phyloP scores from a whole-genome alignment of 2,888 invertebrate genomes.

The Limnephilus lunatus region DNA sequence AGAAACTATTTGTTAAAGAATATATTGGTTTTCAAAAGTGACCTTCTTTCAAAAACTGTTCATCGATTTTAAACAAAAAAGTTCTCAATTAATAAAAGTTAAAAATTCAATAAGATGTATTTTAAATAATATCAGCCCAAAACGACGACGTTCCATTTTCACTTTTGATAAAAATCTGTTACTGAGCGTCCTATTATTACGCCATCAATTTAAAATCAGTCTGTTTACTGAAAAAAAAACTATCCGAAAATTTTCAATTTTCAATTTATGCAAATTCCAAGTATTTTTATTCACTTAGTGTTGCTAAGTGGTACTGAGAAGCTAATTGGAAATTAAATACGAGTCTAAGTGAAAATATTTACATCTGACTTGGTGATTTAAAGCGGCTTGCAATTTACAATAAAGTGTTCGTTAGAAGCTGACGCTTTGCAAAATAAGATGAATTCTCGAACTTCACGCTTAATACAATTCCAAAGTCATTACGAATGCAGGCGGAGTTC shows the following conservation, averaged over 20 bases:
- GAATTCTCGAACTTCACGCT: conserved; percentile 43
- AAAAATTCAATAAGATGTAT: not conserved
- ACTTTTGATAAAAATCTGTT: not conserved
- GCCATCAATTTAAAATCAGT: not conserved
- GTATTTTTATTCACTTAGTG: not conserved
- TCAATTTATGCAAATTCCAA: not conserved
- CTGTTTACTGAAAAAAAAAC: not conserved
- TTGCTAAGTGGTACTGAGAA: not conserved
- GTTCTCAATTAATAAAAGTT: not conserved
- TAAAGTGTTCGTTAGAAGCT: not conserved
- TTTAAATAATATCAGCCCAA: not conserved
- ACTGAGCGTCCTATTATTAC: not conserved
- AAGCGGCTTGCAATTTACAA: not conserved
- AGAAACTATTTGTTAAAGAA: too few species aligned
- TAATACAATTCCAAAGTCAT: conserved; percentile 47
- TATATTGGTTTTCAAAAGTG: too few species aligned
- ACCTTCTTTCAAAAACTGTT: too few species aligned
- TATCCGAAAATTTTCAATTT: not conserved
- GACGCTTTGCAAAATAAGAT: conserved; percentile 47
- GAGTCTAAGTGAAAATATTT: conserved; percentile 3
- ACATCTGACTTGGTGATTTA: not conserved
- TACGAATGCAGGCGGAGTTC: conserved; percentile 32
- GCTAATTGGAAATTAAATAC: not conserved
- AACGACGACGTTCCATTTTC: accelerated
- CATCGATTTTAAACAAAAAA: too few species aligned